Evolutionary conservation across 1,140 invertebrate genomes (phyloP).

Genomic region (Temnothorax curvispinosus): DNA sequence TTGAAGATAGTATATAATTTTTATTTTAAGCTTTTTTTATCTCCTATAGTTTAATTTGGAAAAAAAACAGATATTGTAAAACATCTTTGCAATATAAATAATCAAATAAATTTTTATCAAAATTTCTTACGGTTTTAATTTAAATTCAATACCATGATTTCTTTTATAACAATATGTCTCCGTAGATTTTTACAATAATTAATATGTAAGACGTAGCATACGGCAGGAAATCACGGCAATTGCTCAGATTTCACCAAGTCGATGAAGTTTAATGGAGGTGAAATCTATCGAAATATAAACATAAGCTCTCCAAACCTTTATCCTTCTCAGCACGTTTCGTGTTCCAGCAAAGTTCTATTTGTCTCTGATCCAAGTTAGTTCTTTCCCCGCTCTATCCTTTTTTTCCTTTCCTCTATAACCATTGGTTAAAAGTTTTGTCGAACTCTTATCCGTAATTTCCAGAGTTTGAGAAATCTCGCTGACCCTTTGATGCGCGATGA

Average conservation of each 20-base stretch:
- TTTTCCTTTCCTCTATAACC: background rate
- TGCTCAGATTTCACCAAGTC: background rate
- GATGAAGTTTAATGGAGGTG: background rate
- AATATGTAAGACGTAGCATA: background rate
- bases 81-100: background rate
- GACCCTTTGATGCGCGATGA: background rate
- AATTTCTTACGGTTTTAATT: background rate
- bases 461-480: background rate
- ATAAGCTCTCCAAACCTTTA: background rate
- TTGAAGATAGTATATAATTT: background rate
- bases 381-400: background rate
- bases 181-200: background rate
- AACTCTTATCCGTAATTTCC: conserved; percentile 7
- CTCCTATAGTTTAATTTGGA: background rate
- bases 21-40: conserved; percentile 4
- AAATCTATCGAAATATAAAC: background rate
- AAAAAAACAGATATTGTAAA: background rate
- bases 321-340: background rate
- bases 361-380: background rate
- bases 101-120: background rate
- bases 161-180: background rate
- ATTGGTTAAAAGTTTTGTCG: background rate
- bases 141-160: background rate
- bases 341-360: conserved; percentile 25
- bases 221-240: background rate